phyloP scores from a whole-genome alignment of 2,888 invertebrate genomes.

The Drosophila tanythrix region DNA sequence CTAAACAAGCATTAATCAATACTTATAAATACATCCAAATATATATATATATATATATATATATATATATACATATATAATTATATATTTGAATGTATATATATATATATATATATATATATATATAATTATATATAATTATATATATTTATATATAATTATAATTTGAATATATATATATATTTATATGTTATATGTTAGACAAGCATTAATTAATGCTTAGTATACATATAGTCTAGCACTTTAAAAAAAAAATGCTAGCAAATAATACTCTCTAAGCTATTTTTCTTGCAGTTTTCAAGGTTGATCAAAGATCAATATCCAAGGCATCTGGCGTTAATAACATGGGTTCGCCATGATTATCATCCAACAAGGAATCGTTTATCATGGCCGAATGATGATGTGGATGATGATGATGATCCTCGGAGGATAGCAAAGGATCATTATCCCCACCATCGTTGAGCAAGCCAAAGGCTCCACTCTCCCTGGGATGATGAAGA shows the following conservation, averaged over 20 bases:
- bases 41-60: too few relatives aligned
- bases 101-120: too few relatives aligned
- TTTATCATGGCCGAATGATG: conserved; percentile 78
- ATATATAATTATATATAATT: too few relatives aligned
- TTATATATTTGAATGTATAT: too few relatives aligned
- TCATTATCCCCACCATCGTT: conserved; percentile 68
- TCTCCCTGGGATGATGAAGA: conserved; percentile 32
- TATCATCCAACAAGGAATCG: conserved; percentile 84
- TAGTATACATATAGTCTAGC: background rate
- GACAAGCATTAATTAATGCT: background rate
- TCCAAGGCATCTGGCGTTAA: conserved; percentile 86
- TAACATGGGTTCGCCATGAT: conserved; percentile 85
- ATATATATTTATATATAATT: too few relatives aligned
- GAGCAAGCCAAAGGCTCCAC: conserved; percentile 43
- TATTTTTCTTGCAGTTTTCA: background rate
- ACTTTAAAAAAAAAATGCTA: background rate
- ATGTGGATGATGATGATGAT: background rate
- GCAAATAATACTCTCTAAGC: conserved; percentile 1
- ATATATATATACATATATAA: too few relatives aligned
- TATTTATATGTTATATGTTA: too few relatives aligned
- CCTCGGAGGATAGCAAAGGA: conserved; percentile 80
- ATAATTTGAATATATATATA: too few relatives aligned
- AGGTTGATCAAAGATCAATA: conserved; percentile 81
- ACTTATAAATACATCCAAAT: too few relatives aligned
- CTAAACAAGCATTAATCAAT: background rate